Conservation (phyloP, 2,797 vertebrate genomes). For the Triplophysa yarkandensis region DNA sequence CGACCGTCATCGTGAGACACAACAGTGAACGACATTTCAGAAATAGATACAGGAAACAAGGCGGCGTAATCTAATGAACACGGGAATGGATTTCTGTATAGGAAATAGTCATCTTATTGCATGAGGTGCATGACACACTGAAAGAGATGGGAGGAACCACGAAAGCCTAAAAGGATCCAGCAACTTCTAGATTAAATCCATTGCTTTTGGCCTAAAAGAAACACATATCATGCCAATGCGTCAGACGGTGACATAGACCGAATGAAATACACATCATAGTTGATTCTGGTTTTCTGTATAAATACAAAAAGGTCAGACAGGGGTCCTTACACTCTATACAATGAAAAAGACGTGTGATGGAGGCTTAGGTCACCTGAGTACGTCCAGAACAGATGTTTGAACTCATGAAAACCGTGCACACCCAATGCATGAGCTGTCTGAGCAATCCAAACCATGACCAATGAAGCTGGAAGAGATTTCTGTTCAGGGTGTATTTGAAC, state of each 20-base stretch:
- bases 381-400: slow-evolving; percentile 20
- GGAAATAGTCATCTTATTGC: slow-evolving; percentile 42
- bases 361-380: neutral
- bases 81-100: slow-evolving; percentile 29
- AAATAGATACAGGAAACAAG: slow-evolving; percentile 47
- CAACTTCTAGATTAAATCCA: neutral
- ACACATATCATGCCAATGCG: neutral
- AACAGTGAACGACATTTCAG: slow-evolving; percentile 38
- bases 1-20: slow-evolving; percentile 20
- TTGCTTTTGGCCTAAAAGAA: neutral
- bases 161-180: slow-evolving; percentile 22
- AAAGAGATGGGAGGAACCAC: slow-evolving; percentile 2
- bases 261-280: neutral
- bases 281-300: neutral
- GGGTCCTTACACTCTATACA: neutral
- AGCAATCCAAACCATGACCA: neutral
- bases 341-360: neutral
- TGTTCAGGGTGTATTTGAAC: slow-evolving; percentile 61
- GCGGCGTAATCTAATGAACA: slow-evolving; percentile 44
- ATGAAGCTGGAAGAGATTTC: slow-evolving; percentile 34
- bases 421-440: neutral
- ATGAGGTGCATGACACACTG: slow-evolving; percentile 27
- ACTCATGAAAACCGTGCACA: neutral
- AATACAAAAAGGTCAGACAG: neutral
- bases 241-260: neutral